phyloP scores from a whole-genome alignment of 2,113 vertebrate species.

The Serilophus lunatus region DNA sequence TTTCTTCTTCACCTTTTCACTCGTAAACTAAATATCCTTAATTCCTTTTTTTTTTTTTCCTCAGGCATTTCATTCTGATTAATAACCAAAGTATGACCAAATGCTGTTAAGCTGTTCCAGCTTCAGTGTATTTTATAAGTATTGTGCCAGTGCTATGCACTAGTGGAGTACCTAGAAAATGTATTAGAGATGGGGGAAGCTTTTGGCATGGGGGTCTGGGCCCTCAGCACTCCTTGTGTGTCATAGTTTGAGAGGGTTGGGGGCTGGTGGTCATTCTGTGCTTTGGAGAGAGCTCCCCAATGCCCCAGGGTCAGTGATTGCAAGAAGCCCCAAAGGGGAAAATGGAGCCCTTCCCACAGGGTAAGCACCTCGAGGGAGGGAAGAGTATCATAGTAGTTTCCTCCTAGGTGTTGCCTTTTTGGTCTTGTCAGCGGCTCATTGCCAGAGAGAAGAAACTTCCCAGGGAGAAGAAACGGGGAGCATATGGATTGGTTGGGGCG shows the following conservation, averaged over 20 bases:
- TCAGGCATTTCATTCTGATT: not conserved
- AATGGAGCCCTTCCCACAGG: not conserved
- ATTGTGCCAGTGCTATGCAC: not conserved
- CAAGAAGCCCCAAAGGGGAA: not conserved
- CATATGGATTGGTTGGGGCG: rapidly evolving
- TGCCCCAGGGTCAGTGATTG: not conserved
- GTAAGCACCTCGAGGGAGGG: not conserved
- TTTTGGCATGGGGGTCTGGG: not conserved
- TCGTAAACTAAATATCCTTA: not conserved
- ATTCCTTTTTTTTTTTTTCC: not conserved
- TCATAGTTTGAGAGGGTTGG: rapidly evolving
- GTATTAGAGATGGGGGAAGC: not conserved
- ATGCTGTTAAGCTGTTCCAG: not conserved
- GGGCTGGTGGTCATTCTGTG: rapidly evolving
- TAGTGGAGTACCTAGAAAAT: not conserved
- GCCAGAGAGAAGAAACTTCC: not conserved
- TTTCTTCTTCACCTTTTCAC: not conserved
- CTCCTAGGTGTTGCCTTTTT: not conserved
- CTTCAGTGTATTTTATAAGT: not conserved
- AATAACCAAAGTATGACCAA: not conserved
- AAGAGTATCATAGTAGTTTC: not conserved
- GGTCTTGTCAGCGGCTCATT: not conserved
- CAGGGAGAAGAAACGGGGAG: not conserved
- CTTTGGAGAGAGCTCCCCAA: not conserved
- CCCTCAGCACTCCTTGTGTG: not conserved